phyloP scores from a whole-genome alignment of 2,888 invertebrate species.

The Dermolepida albohirtum region DNA sequence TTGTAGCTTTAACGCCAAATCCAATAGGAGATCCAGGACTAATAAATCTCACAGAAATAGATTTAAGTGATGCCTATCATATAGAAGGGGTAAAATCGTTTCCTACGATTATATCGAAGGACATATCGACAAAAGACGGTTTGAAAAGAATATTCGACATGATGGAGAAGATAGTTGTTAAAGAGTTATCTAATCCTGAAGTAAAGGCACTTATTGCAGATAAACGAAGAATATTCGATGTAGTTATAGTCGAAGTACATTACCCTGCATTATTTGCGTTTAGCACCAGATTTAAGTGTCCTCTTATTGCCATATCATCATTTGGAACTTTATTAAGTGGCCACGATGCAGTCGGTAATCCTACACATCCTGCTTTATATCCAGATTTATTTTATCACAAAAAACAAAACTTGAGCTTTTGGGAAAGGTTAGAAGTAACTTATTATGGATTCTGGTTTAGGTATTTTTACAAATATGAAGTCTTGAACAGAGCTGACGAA shows the following conservation, averaged over 20 bases:
- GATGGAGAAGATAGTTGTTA: constrained; percentile 42
- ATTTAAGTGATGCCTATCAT: constrained; percentile 52
- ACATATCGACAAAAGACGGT: constrained; percentile 40
- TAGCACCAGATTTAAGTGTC: constrained; percentile 47
- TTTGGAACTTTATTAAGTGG: constrained; percentile 34
- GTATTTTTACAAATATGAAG: constrained; percentile 51
- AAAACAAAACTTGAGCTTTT: constrained; percentile 63
- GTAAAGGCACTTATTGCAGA: constrained; percentile 41
- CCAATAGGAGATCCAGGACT: constrained; percentile 62
- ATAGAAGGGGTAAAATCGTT: constrained; percentile 37
- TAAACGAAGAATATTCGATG: constrained; percentile 44
- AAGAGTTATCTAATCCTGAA: constrained; percentile 34
- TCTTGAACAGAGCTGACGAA: constrained; percentile 54
- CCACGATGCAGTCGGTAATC: constrained; percentile 41
- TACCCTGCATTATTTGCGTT: constrained; percentile 45
- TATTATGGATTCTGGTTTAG: constrained; percentile 54
- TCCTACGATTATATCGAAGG: constrained; percentile 33
- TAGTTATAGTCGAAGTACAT: constrained; percentile 46
- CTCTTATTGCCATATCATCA: constrained; percentile 48
- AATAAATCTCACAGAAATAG: constrained; percentile 63
- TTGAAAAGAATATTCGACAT: constrained; percentile 41
- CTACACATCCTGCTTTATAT: constrained; percentile 39
- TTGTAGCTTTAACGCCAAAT: constrained; percentile 64
- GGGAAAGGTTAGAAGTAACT: constrained; percentile 57
- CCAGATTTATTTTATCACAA: constrained; percentile 54